phyloP scores from a whole-genome alignment of 2,113 vertebrate genomes.

The Lontra canadensis region DNA sequence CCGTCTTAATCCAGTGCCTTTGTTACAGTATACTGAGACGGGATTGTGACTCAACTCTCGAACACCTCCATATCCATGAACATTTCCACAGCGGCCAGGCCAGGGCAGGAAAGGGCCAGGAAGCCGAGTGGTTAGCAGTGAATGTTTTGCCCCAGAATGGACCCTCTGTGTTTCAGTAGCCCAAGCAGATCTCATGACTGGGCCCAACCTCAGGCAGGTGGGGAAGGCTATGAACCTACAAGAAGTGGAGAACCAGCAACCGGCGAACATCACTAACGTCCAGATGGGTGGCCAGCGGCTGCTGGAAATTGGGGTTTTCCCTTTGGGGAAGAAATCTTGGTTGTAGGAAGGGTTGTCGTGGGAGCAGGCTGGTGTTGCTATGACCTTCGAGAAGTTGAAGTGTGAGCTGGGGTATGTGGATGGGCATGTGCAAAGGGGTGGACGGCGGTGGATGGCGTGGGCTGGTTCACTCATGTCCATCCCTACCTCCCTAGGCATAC shows the following conservation, averaged over 20 bases:
- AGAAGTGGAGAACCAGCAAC: background rate
- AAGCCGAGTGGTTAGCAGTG: rapidly evolving
- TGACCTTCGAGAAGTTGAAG: background rate
- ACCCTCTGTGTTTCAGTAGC: background rate
- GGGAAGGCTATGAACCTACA: background rate
- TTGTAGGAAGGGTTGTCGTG: background rate
- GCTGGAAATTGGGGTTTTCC: background rate
- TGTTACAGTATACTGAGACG: background rate
- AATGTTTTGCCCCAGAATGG: background rate
- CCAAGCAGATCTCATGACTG: background rate
- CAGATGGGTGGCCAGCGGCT: background rate
- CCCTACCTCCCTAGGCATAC: background rate
- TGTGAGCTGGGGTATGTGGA: background rate
- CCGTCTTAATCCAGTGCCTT: background rate
- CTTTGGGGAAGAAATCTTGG: background rate
- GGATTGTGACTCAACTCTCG: background rate
- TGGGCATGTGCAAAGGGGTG: background rate
- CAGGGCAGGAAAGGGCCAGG: background rate
- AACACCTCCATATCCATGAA: background rate
- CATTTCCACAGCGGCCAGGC: background rate
- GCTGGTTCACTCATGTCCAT: background rate
- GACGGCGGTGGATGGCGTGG: background rate
- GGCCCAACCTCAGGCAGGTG: background rate
- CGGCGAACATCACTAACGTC: background rate
- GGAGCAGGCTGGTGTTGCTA: background rate